Conservation (phyloP, 2,888 invertebrate species). For the Drosophila neotestacea region DNA sequence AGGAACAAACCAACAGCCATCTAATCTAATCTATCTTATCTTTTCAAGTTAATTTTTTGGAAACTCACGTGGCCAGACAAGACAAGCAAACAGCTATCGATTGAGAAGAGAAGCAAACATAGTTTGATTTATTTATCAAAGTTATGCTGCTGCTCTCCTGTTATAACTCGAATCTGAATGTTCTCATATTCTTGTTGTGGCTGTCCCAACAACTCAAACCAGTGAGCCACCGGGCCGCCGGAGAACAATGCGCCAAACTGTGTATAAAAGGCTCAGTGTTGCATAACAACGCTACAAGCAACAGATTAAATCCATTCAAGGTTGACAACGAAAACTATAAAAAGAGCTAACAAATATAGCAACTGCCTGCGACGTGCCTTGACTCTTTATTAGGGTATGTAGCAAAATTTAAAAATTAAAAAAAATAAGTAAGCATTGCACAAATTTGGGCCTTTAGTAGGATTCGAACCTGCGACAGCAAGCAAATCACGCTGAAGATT, state of each 20-base stretch:
- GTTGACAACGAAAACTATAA: conserved; percentile 5
- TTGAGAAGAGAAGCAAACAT: too few species aligned
- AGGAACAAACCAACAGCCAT: too few species aligned
- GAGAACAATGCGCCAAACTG: background rate
- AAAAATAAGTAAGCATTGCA: background rate
- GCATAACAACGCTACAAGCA: background rate
- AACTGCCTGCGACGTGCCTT: conserved; percentile 10
- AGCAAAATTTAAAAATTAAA: background rate
- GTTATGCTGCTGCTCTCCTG: too few species aligned
- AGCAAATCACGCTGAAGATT: background rate
- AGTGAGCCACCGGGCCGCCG: background rate
- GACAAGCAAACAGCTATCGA: too few species aligned
- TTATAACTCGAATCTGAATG: background rate
- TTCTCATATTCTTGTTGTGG: conserved; percentile 13
- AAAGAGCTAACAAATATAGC: conserved; percentile 15
- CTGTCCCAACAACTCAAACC: background rate
- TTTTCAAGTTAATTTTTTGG: too few species aligned
- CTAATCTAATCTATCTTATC: too few species aligned
- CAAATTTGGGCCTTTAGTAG: background rate
- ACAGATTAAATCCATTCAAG: conserved; percentile 14
- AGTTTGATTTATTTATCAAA: too few species aligned
- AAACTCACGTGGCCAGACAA: too few species aligned
- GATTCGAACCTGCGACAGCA: background rate
- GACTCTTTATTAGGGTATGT: conserved; percentile 8
- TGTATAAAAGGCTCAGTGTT: conserved; percentile 5